Conservation (phyloP, 35 echinoderm and acorn worm genomes). For the Eucidaris tribuloides region DNA sequence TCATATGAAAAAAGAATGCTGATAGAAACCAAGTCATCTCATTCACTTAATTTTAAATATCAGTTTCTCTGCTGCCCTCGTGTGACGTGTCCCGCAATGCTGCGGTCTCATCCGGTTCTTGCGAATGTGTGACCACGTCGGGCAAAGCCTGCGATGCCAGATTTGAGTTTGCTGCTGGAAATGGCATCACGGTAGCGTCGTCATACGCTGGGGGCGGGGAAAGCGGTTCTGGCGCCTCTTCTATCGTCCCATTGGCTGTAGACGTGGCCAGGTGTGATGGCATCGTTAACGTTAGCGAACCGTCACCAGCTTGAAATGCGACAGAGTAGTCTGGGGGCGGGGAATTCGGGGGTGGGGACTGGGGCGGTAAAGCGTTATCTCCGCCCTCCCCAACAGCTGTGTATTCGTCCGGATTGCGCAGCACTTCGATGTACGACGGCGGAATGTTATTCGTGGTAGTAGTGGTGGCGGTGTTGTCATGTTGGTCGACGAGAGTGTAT, state of each 20-base stretch:
- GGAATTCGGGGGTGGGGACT: neutral
- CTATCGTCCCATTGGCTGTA: neutral
- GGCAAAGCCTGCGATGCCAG: neutral
- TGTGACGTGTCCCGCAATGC: neutral
- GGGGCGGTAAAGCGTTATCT: neutral
- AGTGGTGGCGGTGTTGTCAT: neutral
- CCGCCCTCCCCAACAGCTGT: neutral
- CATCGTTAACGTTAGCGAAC: neutral
- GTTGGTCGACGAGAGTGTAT: neutral
- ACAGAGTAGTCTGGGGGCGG: neutral
- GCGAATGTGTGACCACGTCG: neutral
- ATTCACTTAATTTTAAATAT: too few species aligned
- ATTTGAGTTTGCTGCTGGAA: neutral
- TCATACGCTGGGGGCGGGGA: constrained; percentile 8
- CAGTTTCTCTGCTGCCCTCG: neutral
- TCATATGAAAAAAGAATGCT: too few species aligned
- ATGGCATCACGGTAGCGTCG: neutral
- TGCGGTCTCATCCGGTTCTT: neutral
- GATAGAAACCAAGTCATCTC: too few species aligned
- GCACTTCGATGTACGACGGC: neutral
- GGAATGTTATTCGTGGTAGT: neutral
- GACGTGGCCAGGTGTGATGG: neutral
- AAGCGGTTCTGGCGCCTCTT: neutral
- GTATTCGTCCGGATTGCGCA: neutral
- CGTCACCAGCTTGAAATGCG: neutral